Conservation (phyloP, 2,797 vertebrate genomes). For the Leptatherina wallacei region DNA sequence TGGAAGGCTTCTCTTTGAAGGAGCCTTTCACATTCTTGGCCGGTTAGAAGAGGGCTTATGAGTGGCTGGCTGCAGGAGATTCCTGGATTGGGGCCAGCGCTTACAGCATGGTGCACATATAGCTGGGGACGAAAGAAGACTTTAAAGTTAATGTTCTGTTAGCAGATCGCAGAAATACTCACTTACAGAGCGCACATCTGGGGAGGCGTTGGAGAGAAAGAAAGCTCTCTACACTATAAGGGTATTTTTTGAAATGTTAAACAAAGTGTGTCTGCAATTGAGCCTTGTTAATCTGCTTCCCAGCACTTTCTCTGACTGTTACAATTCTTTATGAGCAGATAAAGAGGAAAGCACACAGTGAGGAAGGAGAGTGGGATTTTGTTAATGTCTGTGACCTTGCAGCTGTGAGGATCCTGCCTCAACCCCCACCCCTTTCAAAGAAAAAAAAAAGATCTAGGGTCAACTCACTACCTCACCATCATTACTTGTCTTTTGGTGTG, state of each 20-base stretch:
- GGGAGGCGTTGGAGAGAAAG: constrained; percentile 57
- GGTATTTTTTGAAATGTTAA: constrained; percentile 45
- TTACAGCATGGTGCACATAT: constrained; percentile 64
- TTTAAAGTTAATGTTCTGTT: constrained; percentile 80
- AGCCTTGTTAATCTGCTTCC: constrained; percentile 32
- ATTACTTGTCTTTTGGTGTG: constrained; percentile 39
- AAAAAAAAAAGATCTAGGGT: constrained; percentile 36
- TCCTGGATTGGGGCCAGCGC: constrained; percentile 77
- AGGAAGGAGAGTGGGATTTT: constrained; percentile 15
- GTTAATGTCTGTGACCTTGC: constrained; percentile 45
- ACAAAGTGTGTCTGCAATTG: constrained; percentile 28
- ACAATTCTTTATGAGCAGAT: neutral
- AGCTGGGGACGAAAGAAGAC: constrained; percentile 66
- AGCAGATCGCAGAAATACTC: constrained; percentile 69
- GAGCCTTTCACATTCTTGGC: constrained; percentile 80
- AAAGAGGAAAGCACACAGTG: constrained; percentile 21
- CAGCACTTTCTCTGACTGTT: constrained; percentile 29
- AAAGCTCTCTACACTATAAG: constrained; percentile 28
- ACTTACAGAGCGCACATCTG: constrained; percentile 62
- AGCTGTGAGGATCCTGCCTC: constrained; percentile 60
- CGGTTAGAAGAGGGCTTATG: constrained; percentile 71
- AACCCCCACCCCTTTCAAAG: too few species aligned
- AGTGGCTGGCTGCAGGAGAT: constrained; percentile 70
- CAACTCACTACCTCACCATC: constrained; percentile 26
- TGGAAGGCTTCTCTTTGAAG: constrained; percentile 69